Evolutionary conservation across 2,113 vertebrate species (phyloP), one percentile per base, ranked within the genome.

Genomic region (Lontra canadensis): DNA sequence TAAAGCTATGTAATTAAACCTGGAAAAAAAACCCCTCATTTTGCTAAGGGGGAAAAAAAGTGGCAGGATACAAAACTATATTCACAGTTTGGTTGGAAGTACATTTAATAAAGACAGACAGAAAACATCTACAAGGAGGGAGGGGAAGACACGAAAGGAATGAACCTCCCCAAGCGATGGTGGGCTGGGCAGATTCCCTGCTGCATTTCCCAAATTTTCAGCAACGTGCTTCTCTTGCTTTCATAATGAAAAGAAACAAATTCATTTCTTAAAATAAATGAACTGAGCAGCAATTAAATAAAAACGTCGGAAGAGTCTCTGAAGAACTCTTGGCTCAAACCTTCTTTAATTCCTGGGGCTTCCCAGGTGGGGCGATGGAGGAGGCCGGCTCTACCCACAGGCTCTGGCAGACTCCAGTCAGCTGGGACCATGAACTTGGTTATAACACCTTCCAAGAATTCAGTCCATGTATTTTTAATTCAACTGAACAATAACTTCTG

Each of bases 1-100:
- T 86, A 20, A 95, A 97, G 84, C 71, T 61, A 82, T 61, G 13
- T 86, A 71, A 89, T 76, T 95, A 96, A 97, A 73, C 55, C 47
- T 73, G 14, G 23, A 11, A 63, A 17, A 17, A 88, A 94, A 80
- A n/a, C 67, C n/a, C n/a, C n/a, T 88, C 76, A 88, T 88, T 90
- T 87, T 67, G 49, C 79, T 83, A 94, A 94, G 17, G 5, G 7
- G 7, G 18, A 81, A 71, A 79, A 95, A 80, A 84, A 82, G 36
- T 31, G 90, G 2, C 44, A 55, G 36, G 17, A 95, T 86, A 95
- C 18, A 79, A 91, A 96, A 78, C 13, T 57, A 36, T 95, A 94
- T 78, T 73, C 29, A 39, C 25, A 73, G 47, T 44, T 39, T 18
- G 25, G 18, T 49, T 67, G 12, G 23, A 93, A 85, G 59, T 31